phyloP scores from a whole-genome alignment of 2,888 invertebrate genomes.

The Andrena praecox region DNA sequence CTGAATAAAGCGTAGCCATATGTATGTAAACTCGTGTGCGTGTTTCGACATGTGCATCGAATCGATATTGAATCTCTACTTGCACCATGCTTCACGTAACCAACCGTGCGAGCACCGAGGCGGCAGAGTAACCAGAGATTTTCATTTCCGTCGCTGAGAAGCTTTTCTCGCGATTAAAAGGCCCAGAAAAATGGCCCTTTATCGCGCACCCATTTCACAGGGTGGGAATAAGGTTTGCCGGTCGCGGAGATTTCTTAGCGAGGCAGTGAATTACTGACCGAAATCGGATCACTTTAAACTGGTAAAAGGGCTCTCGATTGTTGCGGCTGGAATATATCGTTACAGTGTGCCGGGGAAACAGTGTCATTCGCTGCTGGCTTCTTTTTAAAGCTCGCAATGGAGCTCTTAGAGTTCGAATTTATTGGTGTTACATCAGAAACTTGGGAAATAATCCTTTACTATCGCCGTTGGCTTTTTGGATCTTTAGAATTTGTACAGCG shows the following conservation, averaged over 20 bases:
- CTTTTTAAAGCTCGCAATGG: neutral
- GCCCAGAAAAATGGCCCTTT: conserved; percentile 56
- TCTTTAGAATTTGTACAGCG: neutral
- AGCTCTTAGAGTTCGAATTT: neutral
- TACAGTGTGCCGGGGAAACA: neutral
- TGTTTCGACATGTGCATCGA: conserved; percentile 15
- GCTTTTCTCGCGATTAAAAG: conserved; percentile 55
- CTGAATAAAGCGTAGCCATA: conserved; percentile 3
- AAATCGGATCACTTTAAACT: conserved; percentile 1
- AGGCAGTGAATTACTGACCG: conserved; percentile 20
- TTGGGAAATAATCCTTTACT: neutral
- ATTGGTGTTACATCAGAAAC: neutral
- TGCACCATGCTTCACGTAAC: conserved; percentile 26
- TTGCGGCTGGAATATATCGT: neutral
- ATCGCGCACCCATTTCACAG: conserved; percentile 25
- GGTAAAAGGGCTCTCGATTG: neutral
- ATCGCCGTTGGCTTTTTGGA: neutral
- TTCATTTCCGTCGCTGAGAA: conserved; percentile 57
- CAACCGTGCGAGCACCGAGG: conserved; percentile 29
- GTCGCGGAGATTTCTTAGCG: conserved; percentile 26
- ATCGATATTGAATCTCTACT: conserved; percentile 14
- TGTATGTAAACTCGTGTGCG: conserved; percentile 13
- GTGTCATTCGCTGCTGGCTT: neutral
- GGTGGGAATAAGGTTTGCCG: conserved; percentile 58
- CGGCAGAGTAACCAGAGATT: conserved; percentile 54